phyloP scores from a whole-genome alignment of 2,797 vertebrate genomes.

The Megalops cyprinoides region DNA sequence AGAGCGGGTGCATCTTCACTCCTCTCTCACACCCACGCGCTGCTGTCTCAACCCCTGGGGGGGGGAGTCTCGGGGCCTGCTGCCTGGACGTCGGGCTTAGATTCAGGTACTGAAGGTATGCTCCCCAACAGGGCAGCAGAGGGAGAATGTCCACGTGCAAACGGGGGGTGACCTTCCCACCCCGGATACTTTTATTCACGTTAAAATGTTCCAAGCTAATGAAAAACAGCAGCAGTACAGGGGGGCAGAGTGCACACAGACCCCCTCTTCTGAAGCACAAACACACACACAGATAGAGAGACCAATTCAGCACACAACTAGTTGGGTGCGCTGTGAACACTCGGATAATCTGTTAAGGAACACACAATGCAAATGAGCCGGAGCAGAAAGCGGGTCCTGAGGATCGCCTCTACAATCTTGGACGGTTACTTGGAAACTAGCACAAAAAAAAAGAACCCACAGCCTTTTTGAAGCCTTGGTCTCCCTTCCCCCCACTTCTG shows the following conservation, averaged over 20 bases:
- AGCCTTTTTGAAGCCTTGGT: slow-evolving; percentile 53
- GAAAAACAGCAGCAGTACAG: slow-evolving; percentile 57
- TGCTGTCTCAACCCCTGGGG: background rate
- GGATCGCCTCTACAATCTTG: slow-evolving; percentile 57
- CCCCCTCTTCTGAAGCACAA: slow-evolving; percentile 35
- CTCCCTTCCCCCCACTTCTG: slow-evolving; percentile 42
- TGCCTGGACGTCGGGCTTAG: slow-evolving; percentile 55
- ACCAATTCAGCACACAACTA: background rate
- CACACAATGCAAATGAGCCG: slow-evolving; percentile 46
- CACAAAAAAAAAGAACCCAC: slow-evolving; percentile 42
- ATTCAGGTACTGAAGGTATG: slow-evolving; percentile 60
- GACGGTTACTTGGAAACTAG: slow-evolving; percentile 69
- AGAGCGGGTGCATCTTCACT: background rate
- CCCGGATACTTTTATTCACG: slow-evolving; percentile 57
- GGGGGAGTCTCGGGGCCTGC: slow-evolving; percentile 26
- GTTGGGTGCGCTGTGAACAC: background rate
- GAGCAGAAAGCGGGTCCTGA: slow-evolving; percentile 3
- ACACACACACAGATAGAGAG: slow-evolving; percentile 38
- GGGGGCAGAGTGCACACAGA: slow-evolving; percentile 46
- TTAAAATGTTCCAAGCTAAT: slow-evolving; percentile 62
- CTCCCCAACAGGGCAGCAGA: slow-evolving; percentile 38
- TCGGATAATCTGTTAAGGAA: background rate
- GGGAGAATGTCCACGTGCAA: background rate
- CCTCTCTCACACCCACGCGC: background rate
- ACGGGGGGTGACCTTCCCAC: background rate